Conservation (phyloP, 1,140 invertebrate species). For the Batillaria attramentaria region DNA sequence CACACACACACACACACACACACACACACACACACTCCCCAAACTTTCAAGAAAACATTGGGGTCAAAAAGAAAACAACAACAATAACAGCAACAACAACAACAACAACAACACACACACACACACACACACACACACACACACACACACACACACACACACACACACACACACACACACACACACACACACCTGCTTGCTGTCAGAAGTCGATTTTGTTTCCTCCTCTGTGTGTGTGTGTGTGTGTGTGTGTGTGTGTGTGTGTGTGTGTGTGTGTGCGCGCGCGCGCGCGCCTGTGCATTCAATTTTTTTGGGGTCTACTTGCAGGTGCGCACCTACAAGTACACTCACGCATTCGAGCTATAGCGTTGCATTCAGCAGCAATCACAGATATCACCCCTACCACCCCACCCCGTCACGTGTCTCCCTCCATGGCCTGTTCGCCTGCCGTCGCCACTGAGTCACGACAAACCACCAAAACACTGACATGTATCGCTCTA, state of each 20-base stretch:
- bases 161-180: slow-evolving; percentile 2
- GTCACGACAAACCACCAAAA: background rate
- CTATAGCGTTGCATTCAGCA: background rate
- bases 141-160: slow-evolving; percentile 2
- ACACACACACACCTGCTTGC: background rate
- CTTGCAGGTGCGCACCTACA: background rate
- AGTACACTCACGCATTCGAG: background rate
- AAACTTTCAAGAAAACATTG: no score
- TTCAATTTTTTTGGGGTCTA: background rate
- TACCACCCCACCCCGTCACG: background rate
- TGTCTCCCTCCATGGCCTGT: background rate
- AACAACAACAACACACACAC: background rate
- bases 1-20: no score
- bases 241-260: background rate
- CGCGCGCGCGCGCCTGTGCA: background rate
- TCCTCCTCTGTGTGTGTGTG: background rate
- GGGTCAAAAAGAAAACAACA: no score
- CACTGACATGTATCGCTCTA: background rate
- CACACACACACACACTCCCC: no score
- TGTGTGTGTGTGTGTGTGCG: background rate
- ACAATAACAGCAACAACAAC: no score
- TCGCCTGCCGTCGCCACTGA: background rate
- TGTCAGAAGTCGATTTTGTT: no score
- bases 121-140: background rate
- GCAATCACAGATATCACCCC: background rate